These are phyloP conservation scores for Diachasma alloeum DNA, from an alignment of 1,140 invertebrate species.

Conservation along the genomic window DNA sequence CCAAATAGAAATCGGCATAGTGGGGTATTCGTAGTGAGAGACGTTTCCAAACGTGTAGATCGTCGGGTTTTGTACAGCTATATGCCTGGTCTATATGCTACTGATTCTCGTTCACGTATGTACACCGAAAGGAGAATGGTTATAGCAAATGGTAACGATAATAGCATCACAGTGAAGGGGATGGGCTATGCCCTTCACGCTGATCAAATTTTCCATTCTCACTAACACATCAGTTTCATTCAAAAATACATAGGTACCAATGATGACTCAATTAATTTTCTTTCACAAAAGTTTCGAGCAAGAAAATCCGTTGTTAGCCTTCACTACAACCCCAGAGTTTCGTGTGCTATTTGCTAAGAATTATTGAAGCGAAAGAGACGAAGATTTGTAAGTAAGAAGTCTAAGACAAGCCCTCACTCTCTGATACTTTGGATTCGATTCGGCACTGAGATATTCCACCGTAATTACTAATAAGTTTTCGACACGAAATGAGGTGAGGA, in stretches of 20 bases:
- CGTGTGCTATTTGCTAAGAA: not conserved
- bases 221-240: too few species aligned
- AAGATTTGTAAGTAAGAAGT: constrained; percentile 34
- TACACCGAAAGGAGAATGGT: constrained; percentile 25
- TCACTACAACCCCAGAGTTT: not conserved
- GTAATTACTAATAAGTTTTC: constrained; percentile 67
- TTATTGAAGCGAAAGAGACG: constrained; percentile 26
- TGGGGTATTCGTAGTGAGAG: not conserved
- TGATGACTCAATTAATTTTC: too few species aligned
- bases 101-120: not conserved
- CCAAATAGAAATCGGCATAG: not conserved
- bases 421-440: constrained; percentile 46
- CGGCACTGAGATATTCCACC: constrained; percentile 53
- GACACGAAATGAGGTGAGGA: constrained; percentile 65
- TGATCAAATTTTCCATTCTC: too few species aligned
- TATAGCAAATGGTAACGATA: constrained; percentile 37
- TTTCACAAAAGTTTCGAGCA: too few species aligned
- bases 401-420: constrained; percentile 34
- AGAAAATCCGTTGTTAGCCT: too few species aligned
- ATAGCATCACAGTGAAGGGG: constrained; percentile 17
- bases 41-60: not conserved
- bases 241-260: too few species aligned
- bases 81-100: not conserved
- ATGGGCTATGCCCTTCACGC: too few species aligned
- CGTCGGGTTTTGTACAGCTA: not conserved